Evolutionary conservation across 2,113 vertebrate genomes (phyloP), one percentile per base, ranked within the genome.

Genomic region (Caranx melampygus): DNA sequence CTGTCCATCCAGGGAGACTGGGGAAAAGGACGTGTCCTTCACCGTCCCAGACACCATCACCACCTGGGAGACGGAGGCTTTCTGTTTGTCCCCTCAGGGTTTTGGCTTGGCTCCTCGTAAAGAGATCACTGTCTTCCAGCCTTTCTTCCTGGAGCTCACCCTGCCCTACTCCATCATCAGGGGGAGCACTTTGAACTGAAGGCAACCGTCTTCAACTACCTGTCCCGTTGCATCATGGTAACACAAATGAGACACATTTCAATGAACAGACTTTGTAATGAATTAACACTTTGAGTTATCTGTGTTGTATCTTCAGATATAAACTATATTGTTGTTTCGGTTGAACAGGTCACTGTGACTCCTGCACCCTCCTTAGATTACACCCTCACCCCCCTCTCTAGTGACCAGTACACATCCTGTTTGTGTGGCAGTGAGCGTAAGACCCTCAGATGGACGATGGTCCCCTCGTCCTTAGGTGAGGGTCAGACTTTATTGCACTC

Each of bases 1-100:
- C 10, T 75, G 3, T 42, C 72, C 60, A 67, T 64, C 10, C 88
- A 97, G 97, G 65, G 82, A 86, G 0, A 87, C 94, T 26, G 97
- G 97, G 33, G 72, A 40, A 58, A 89, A 89, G 62, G 85, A 95
- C 4, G 7, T 96, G 26, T 45, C 66, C 57, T 58, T 95, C 26
- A 95, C 82, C 0, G 92, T 94, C 57, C 97, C 97, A 0, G 96
- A 97, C 85, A 96, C 95, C 74, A 97, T 98, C 92, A 98, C 96
- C 10, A 93, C 95, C n/a, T 98, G 97, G 97, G 96, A 95, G 82
- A 95, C 95, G 0, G 94, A 95, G 70, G 90, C 92, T 20, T 94
- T 97, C 92, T 98, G 97, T 88, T 87, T 95, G 79, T 96, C 96
- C 0, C 45, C 93, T 5, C 14, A 75, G 6, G 97, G 96, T 0